phyloP scores from a whole-genome alignment of 2,888 invertebrate genomes.

The Drosophila affinis region DNA sequence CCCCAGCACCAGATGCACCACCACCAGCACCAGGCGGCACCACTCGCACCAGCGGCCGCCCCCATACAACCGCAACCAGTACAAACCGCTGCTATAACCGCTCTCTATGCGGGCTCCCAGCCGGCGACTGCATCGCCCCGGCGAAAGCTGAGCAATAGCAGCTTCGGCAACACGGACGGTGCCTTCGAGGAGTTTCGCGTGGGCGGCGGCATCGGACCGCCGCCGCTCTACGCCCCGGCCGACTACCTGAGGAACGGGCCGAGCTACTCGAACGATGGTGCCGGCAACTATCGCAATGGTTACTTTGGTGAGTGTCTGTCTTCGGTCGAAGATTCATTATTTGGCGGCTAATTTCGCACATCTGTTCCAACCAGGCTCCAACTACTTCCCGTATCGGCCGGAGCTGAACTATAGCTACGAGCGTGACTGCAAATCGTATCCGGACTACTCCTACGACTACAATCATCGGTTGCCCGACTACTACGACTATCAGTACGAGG shows the following conservation, averaged over 20 bases:
- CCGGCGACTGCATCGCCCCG: conserved; percentile 88
- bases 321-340: too few relatives aligned
- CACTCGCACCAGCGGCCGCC: background rate
- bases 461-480: conserved; percentile 82
- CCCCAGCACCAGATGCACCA: conserved; percentile 62
- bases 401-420: conserved; percentile 82
- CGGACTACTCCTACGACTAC: conserved; percentile 83
- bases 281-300: conserved; percentile 78
- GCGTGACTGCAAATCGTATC: conserved; percentile 83
- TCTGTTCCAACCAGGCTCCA: conserved; percentile 75
- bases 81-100: conserved; percentile 85
- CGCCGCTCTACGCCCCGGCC: conserved; percentile 77
- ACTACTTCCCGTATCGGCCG: conserved; percentile 83
- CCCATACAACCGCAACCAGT: conserved; percentile 84
- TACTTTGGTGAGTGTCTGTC: conserved; percentile 80
- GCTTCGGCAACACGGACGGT: conserved; percentile 84
- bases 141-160: conserved; percentile 89
- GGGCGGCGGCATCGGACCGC: conserved; percentile 73
- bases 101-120: conserved; percentile 84
- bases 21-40: conserved; percentile 32
- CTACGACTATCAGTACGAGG: conserved; percentile 82
- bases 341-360: background rate
- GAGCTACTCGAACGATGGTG: conserved; percentile 80
- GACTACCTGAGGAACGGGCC: conserved; percentile 81
- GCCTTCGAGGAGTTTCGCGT: conserved; percentile 77